A percentile compares a stretch with the other conserved stretches of the same genome.
These are phyloP conservation scores for Ips typographus DNA, from an alignment of 1,140 invertebrate genomes.

Conservation along the genomic window DNA sequence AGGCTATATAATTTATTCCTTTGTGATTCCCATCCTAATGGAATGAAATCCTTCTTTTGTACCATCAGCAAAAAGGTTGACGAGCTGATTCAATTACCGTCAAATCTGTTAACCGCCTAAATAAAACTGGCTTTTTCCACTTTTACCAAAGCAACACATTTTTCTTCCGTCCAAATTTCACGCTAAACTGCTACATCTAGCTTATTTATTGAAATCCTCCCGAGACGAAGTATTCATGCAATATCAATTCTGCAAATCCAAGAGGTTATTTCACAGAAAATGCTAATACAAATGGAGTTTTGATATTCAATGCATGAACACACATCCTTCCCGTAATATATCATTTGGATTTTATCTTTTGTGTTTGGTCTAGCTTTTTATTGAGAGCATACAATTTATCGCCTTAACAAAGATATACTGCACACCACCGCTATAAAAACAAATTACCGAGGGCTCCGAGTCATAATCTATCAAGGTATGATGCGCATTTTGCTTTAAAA, in stretches of 20 bases:
- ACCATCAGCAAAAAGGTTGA: neutral
- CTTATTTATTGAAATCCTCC: neutral
- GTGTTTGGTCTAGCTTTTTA: neutral
- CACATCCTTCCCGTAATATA: slow-evolving; percentile 8
- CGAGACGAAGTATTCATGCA: neutral
- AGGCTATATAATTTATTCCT: neutral
- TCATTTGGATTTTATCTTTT: slow-evolving; percentile 12
- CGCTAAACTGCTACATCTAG: neutral
- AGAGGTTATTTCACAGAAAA: slow-evolving; percentile 9
- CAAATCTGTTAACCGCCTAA: neutral
- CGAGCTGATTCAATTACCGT: neutral
- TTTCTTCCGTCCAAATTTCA: neutral
- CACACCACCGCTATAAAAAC: too few species aligned
- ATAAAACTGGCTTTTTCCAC: neutral
- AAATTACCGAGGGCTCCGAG: too few species aligned
- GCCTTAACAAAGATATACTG: neutral
- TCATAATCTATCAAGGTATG: too few species aligned
- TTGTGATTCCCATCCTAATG: neutral
- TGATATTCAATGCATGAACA: slow-evolving; percentile 12
- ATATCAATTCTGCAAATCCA: slow-evolving; percentile 11
- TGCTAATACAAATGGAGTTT: slow-evolving; percentile 21
- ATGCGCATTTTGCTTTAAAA: too few species aligned
- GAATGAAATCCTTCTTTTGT: neutral
- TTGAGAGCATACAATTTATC: neutral
- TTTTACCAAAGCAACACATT: neutral